A percentile compares a stretch with the other conserved stretches of the same genome.
phyloP scores from a whole-genome alignment of 2,797 vertebrate species.

The Pseudocheirus occidentalis region DNA sequence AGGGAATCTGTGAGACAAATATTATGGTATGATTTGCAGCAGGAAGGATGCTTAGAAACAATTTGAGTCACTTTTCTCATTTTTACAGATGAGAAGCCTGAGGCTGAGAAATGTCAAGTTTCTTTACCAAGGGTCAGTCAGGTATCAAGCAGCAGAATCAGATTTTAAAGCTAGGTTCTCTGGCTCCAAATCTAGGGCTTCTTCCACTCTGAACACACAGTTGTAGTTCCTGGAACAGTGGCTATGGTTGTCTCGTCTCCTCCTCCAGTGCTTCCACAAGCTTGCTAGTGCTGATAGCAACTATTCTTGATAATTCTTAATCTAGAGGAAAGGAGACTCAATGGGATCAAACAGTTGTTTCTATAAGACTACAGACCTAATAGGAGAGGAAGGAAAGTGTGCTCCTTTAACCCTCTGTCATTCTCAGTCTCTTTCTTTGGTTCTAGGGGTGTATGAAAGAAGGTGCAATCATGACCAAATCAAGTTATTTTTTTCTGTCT shows the following conservation, averaged over 20 bases:
- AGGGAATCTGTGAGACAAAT: too few relatives aligned
- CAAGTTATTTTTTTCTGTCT: not conserved
- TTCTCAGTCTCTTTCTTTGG: not conserved
- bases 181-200: not conserved
- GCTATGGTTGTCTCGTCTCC: too few relatives aligned
- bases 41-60: too few relatives aligned
- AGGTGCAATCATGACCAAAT: not conserved
- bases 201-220: not conserved
- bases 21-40: too few relatives aligned
- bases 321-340: not conserved
- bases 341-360: not conserved
- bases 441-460: not conserved
- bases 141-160: not conserved
- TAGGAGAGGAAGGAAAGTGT: not conserved
- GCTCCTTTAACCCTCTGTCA: not conserved
- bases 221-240: not conserved
- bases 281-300: not conserved
- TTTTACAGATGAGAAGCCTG: not conserved
- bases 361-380: not conserved
- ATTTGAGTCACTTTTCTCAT: not conserved
- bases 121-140: too few relatives aligned
- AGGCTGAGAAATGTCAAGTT: too few relatives aligned
- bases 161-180: not conserved
- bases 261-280: not conserved
- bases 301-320: not conserved